Percentiles rank a stretch among this genome's conserved stretches.
phyloP scores from a whole-genome alignment of 2,113 vertebrate genomes.

The Alaudala cheleensis region DNA sequence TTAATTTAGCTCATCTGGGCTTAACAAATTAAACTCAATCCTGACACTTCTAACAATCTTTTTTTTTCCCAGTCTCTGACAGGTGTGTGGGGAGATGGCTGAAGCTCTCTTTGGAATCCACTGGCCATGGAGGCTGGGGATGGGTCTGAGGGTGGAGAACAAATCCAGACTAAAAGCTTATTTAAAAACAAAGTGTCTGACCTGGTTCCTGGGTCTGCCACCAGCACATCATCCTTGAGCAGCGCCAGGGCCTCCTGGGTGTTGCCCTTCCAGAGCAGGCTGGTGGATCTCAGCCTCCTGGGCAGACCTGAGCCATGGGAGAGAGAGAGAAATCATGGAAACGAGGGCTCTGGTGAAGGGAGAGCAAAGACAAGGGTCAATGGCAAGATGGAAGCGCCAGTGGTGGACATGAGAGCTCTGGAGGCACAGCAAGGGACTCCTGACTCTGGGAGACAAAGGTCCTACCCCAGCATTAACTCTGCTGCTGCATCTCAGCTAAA shows the following conservation, averaged over 20 bases:
- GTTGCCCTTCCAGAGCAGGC: constrained; percentile 84
- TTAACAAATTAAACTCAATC: neutral
- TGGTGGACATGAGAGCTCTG: neutral
- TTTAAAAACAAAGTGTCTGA: constrained; percentile 18
- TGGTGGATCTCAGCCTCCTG: constrained; percentile 84
- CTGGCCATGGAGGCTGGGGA: neutral
- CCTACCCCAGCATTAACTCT: neutral
- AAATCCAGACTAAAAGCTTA: neutral
- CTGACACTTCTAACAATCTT: neutral
- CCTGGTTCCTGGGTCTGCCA: constrained; percentile 89
- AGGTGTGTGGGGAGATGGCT: neutral
- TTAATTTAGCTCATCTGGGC: neutral
- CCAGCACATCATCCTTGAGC: constrained; percentile 86
- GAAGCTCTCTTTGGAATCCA: neutral
- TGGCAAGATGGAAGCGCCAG: neutral
- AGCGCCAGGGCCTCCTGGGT: constrained; percentile 81
- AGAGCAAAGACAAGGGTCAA: neutral
- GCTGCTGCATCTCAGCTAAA: neutral
- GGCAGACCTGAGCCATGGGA: constrained; percentile 78
- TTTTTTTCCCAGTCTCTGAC: neutral
- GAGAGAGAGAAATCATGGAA: neutral
- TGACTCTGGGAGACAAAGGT: neutral
- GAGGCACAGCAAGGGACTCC: neutral
- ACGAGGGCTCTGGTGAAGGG: neutral
- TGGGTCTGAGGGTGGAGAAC: neutral